phyloP scores from a whole-genome alignment of 2,113 vertebrate species.

The Platysternon megacephalum region DNA sequence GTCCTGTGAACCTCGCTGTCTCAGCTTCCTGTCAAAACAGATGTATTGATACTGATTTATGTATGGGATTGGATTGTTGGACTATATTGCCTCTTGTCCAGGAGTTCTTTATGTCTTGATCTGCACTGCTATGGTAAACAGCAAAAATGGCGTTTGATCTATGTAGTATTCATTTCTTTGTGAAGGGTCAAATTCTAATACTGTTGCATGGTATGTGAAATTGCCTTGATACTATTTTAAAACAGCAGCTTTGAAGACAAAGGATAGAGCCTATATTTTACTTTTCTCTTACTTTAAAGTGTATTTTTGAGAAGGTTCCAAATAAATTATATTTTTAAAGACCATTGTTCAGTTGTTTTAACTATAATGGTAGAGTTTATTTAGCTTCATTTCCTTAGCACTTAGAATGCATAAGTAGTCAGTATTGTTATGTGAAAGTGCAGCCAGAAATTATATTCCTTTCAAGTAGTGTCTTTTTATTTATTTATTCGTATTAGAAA shows the following conservation, averaged over 20 bases:
- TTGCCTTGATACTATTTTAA: background rate
- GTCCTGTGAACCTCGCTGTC: background rate
- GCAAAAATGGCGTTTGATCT: accelerated
- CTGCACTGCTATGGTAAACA: background rate
- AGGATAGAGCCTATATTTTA: background rate
- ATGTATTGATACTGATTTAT: too few species aligned
- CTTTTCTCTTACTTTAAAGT: background rate
- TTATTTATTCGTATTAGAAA: background rate
- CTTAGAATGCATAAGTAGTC: background rate
- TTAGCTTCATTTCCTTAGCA: background rate
- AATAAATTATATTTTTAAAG: background rate
- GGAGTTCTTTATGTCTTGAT: background rate
- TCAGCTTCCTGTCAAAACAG: background rate
- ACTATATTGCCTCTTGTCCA: background rate
- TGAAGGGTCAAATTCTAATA: accelerated
- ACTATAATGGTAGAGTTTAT: background rate
- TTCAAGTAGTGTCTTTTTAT: background rate
- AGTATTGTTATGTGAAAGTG: background rate
- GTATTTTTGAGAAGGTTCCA: background rate
- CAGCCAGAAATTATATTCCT: background rate
- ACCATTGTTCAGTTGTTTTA: background rate
- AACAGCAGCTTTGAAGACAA: background rate
- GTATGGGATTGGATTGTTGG: background rate
- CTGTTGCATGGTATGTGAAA: accelerated
- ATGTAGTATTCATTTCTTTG: background rate